Evolutionary conservation across 2,888 invertebrate species (phyloP).

Genomic region (Terebella lapidaria): DNA sequence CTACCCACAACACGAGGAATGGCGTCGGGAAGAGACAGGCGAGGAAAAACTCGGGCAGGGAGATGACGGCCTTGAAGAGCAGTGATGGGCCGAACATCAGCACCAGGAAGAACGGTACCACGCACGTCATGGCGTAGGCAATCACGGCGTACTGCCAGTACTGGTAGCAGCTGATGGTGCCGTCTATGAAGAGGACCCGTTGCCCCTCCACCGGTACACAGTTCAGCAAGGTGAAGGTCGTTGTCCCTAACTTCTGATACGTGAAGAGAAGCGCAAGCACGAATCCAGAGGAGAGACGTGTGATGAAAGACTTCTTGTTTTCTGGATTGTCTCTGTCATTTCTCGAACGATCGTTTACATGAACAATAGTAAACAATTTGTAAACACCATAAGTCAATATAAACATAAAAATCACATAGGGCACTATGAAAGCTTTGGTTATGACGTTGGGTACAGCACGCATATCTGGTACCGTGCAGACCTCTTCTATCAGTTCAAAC

Average conservation of each 20-base stretch:
- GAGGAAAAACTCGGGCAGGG: conserved; percentile 20
- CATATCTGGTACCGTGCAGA: conserved; percentile 20
- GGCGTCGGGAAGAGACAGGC: conserved; percentile 24
- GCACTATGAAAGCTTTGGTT: conserved; percentile 23
- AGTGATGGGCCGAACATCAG: conserved; percentile 24
- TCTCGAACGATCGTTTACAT: not conserved
- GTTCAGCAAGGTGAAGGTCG: conserved; percentile 25
- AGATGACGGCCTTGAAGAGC: conserved; percentile 12
- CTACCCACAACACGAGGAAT: conserved; percentile 18
- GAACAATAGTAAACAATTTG: not conserved
- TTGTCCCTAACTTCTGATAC: conserved; percentile 25
- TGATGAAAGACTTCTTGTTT: conserved; percentile 12
- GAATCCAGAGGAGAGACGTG: conserved; percentile 20
- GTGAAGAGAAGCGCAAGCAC: conserved; percentile 23
- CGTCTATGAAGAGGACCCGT: conserved; percentile 27
- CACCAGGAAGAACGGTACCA: conserved; percentile 23
- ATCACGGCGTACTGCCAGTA: conserved; percentile 21
- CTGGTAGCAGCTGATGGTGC: conserved; percentile 21
- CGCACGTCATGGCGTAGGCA: conserved; percentile 20
- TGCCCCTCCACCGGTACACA: conserved; percentile 23
- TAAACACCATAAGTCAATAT: conserved; percentile 13
- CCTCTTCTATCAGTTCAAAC: conserved; percentile 22
- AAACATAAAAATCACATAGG: conserved; percentile 21
- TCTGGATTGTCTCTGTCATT: not conserved
- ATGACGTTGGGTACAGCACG: conserved; percentile 19